A percentile compares a stretch with the other conserved stretches of the same genome.
These are phyloP conservation scores for Gandaritis pyraliata DNA, from an alignment of 2,888 invertebrate species.

Conservation along the genomic window DNA sequence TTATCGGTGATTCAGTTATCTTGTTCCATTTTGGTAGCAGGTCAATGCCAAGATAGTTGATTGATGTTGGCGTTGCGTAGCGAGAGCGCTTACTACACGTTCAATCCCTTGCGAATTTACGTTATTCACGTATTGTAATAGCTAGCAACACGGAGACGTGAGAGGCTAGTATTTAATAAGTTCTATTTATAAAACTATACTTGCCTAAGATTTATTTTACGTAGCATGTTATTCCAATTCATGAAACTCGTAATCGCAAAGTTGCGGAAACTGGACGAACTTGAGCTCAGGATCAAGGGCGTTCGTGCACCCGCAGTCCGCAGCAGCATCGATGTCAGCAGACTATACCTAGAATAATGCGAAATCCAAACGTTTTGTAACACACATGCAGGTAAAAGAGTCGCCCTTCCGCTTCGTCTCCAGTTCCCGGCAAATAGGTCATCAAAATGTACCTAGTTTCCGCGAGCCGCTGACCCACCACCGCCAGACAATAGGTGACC, in stretches of 20 bases:
- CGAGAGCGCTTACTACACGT: background rate
- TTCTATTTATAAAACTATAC: background rate
- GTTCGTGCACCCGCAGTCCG: constrained; percentile 31
- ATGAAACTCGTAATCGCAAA: constrained; percentile 29
- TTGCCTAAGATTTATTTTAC: background rate
- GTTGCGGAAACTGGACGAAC: constrained; percentile 32
- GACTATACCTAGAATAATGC: constrained; percentile 20
- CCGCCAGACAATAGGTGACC: constrained; percentile 66
- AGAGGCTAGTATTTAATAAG: background rate
- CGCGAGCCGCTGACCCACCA: constrained; percentile 60
- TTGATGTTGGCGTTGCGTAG: constrained; percentile 35
- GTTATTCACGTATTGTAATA: too few relatives aligned
- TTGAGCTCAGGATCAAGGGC: constrained; percentile 41
- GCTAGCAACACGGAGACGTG: background rate
- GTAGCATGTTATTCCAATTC: constrained; percentile 7
- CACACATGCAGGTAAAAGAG: constrained; percentile 50
- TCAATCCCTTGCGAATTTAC: background rate
- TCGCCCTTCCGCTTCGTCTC: constrained; percentile 47
- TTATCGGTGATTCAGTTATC: constrained; percentile 43
- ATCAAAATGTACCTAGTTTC: constrained; percentile 61
- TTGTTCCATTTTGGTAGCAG: constrained; percentile 50
- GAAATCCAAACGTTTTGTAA: constrained; percentile 40
- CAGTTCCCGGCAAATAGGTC: constrained; percentile 66
- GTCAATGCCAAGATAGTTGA: constrained; percentile 56
- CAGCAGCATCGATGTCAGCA: constrained; percentile 19